These are phyloP conservation scores for Helleia helle DNA, from an alignment of 2,888 invertebrate species.

Conservation along the genomic window DNA sequence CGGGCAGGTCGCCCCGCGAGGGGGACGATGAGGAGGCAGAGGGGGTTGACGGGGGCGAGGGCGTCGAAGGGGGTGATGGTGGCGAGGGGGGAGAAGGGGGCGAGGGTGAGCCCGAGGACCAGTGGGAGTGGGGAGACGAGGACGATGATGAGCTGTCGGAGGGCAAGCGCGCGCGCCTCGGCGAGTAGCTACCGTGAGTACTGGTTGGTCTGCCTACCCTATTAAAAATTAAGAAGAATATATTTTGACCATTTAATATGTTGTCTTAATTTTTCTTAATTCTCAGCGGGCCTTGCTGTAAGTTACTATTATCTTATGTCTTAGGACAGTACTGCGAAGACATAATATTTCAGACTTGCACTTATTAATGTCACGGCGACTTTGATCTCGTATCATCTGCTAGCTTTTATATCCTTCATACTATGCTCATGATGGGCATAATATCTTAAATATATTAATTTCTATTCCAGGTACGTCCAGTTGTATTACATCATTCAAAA, in stretches of 20 bases:
- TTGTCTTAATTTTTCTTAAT: too few relatives aligned
- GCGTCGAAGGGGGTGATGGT: conserved; percentile 30
- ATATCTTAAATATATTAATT: not conserved
- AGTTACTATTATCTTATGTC: too few relatives aligned
- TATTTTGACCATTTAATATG: too few relatives aligned
- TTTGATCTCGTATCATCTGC: too few relatives aligned
- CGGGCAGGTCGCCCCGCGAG: conserved; percentile 17
- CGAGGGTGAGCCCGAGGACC: conserved; percentile 47
- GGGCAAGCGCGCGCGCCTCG: conserved; percentile 33
- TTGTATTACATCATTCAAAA: conserved; percentile 6
- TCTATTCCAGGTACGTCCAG: conserved; percentile 1
- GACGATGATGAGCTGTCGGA: conserved; percentile 48
- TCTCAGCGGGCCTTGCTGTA: too few relatives aligned
- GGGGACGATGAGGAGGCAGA: not conserved
- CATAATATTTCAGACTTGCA: too few relatives aligned
- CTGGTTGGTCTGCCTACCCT: too few relatives aligned
- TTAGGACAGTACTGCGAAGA: too few relatives aligned
- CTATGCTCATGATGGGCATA: too few relatives aligned
- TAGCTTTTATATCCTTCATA: too few relatives aligned
- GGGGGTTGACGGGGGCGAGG: conserved; percentile 9
- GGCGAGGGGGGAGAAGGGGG: conserved; percentile 48
- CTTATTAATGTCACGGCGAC: too few relatives aligned
- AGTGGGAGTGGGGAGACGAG: conserved; percentile 59
- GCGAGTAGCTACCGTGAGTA: conserved; percentile 18
- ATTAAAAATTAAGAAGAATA: too few relatives aligned